phyloP scores from a whole-genome alignment of 2,113 vertebrate genomes.

The Illadopsis cleaveri region DNA sequence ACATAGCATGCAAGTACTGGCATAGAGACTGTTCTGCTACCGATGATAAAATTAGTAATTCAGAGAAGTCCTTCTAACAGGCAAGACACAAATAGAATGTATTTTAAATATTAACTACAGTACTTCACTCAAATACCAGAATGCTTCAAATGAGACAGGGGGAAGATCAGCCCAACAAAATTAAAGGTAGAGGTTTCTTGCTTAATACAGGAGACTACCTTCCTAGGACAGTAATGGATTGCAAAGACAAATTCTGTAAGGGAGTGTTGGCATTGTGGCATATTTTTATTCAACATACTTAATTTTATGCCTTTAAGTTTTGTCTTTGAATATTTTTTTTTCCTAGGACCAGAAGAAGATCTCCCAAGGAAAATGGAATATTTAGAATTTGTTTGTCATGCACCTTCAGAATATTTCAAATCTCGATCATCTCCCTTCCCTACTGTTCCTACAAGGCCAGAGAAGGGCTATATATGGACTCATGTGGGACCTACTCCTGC shows the following conservation, averaged over 20 bases:
- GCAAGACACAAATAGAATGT: background rate
- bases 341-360: slow-evolving; percentile 94
- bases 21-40: background rate
- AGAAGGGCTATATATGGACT: slow-evolving; percentile 97
- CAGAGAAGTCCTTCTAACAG: background rate
- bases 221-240: background rate
- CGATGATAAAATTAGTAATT: background rate
- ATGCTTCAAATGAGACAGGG: background rate
- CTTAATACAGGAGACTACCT: background rate
- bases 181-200: background rate
- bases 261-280: background rate
- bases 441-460: slow-evolving; percentile 90
- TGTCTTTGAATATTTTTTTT: background rate
- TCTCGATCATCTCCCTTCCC: slow-evolving; percentile 94
- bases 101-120: background rate
- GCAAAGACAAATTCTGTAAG: background rate
- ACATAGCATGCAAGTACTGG: background rate
- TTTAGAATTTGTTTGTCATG: slow-evolving; percentile 97
- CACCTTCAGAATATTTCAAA: slow-evolving; percentile 98
- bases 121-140: background rate
- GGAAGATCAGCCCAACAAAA: background rate
- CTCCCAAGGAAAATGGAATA: slow-evolving; percentile 98
- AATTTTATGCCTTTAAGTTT: background rate
- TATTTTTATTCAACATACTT: background rate
- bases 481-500: slow-evolving; percentile 90